Conservation (phyloP, 2,888 invertebrate genomes). For the Oscheius myriophilus region DNA sequence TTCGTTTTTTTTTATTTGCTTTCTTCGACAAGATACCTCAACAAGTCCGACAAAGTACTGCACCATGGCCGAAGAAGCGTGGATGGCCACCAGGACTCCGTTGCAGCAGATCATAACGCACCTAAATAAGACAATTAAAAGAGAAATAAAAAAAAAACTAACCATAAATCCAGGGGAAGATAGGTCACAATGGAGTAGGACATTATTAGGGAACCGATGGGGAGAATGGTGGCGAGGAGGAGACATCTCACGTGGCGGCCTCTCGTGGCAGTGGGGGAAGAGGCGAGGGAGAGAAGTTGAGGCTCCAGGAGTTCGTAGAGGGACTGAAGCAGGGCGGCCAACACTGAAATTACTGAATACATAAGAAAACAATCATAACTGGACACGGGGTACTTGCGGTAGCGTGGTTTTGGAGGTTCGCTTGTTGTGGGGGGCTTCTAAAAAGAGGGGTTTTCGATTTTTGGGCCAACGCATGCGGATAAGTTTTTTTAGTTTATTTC, state of each 20-base stretch:
- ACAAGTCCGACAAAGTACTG: conserved; percentile 72
- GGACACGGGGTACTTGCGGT: too few relatives aligned
- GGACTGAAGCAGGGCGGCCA: conserved; percentile 76
- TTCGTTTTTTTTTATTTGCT: too few relatives aligned
- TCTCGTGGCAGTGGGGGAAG: conserved; percentile 62
- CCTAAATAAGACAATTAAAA: conserved; percentile 35
- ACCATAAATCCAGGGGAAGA: conserved; percentile 61
- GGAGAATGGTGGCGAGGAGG: conserved; percentile 45
- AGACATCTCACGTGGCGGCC: conserved; percentile 57
- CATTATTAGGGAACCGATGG: conserved; percentile 49
- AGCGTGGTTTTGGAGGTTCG: too few relatives aligned
- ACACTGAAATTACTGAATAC: conserved; percentile 71
- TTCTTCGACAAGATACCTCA: too few relatives aligned
- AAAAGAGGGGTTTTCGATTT: too few relatives aligned
- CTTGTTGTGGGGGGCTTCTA: too few relatives aligned
- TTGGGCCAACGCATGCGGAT: too few relatives aligned
- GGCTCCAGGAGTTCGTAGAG: conserved; percentile 75
- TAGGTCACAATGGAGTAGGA: conserved; percentile 45
- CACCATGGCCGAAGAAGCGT: conserved; percentile 74
- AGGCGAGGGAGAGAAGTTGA: conserved; percentile 73
- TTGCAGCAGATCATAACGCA: conserved; percentile 75
- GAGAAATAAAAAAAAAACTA: conserved; percentile 1
- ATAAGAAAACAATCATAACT: too few relatives aligned
- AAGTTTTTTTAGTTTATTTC: too few relatives aligned
- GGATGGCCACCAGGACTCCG: conserved; percentile 73